A percentile compares a stretch with the other conserved stretches of the same genome.
Evolutionary conservation across 2,888 invertebrate species (phyloP).

Genomic region (Eurytoma californica): DNA sequence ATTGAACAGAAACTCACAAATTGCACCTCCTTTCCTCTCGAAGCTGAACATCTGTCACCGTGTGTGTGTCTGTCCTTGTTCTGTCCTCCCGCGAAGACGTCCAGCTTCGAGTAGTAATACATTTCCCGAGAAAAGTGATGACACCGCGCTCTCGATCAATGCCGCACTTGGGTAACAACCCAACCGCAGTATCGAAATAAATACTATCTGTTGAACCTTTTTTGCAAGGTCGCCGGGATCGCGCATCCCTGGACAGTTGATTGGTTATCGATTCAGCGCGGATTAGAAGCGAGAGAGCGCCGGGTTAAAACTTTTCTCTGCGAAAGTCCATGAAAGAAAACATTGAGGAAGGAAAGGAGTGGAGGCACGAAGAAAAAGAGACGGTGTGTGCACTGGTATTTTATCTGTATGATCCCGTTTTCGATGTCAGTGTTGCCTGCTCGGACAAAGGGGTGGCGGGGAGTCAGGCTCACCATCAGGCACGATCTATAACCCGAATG

Average conservation of each 20-base stretch:
- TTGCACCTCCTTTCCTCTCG: constrained; percentile 16
- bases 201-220: too few species aligned
- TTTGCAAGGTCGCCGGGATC: too few species aligned
- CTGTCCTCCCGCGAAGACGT: constrained; percentile 18
- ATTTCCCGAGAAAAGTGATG: constrained; percentile 31
- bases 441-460: constrained; percentile 73
- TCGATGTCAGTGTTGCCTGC: constrained; percentile 73
- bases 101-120: constrained; percentile 29
- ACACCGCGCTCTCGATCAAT: too few species aligned
- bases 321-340: neutral
- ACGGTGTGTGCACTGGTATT: constrained; percentile 47
- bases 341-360: neutral
- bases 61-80: constrained; percentile 1
- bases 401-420: constrained; percentile 60
- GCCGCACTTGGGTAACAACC: too few species aligned
- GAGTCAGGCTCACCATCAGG: constrained; percentile 76
- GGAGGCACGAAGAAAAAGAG: neutral
- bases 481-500: constrained; percentile 72
- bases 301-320: constrained; percentile 27
- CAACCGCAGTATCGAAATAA: too few species aligned
- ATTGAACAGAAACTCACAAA: neutral
- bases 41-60: constrained; percentile 25
- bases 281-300: neutral
- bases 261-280: neutral
- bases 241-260: neutral